Percentiles rank a stretch among this genome's conserved stretches.
Evolutionary conservation across 2,888 invertebrate species (phyloP).

Genomic region (Thymelicus sylvestris): DNA sequence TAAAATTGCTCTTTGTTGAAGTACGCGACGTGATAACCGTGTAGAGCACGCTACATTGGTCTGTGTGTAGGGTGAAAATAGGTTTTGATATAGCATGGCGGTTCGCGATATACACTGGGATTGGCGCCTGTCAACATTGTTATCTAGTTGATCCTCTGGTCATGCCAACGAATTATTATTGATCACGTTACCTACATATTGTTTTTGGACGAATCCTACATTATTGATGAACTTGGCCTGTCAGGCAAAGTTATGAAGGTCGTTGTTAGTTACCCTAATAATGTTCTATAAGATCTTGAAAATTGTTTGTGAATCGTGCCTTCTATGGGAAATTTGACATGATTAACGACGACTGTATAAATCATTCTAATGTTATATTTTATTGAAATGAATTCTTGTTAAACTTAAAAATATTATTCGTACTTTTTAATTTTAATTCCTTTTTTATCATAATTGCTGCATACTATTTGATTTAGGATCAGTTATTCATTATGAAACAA

Average conservation of each 20-base stretch:
- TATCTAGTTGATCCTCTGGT: conserved; percentile 42
- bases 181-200: conserved; percentile 54
- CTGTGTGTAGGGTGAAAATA: conserved; percentile 9
- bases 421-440: too few species aligned
- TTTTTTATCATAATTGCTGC: too few species aligned
- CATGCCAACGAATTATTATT: conserved; percentile 58
- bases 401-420: too few species aligned
- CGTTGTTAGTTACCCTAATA: conserved; percentile 1
- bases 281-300: neutral
- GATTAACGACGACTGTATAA: neutral
- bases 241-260: conserved; percentile 20
- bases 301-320: neutral
- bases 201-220: conserved; percentile 25
- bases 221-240: conserved; percentile 29
- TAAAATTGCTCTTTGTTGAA: conserved; percentile 52
- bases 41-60: conserved; percentile 9
- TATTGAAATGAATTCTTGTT: too few species aligned
- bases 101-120: conserved; percentile 43
- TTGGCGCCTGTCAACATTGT: conserved; percentile 56
- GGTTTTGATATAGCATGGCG: neutral
- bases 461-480: too few species aligned
- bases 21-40: conserved; percentile 39
- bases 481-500: too few species aligned
- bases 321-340: neutral
- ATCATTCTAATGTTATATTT: neutral